Evolutionary conservation across 2,797 vertebrate species (phyloP).

Genomic region (Synanceia verrucosa): DNA sequence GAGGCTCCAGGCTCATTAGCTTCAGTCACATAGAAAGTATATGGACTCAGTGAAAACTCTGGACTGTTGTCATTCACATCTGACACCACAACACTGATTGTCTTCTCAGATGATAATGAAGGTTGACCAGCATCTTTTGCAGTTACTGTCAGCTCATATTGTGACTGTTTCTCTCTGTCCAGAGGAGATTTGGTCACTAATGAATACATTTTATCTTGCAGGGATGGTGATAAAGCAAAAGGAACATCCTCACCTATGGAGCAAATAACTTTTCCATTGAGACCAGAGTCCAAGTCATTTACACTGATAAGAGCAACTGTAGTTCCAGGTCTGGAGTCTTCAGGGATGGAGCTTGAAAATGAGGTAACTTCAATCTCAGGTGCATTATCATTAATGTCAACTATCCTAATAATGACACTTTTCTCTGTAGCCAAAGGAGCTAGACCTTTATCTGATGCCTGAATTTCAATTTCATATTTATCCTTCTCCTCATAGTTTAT

Average conservation of each 20-base stretch:
- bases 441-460: conserved; percentile 51
- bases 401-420: conserved; percentile 40
- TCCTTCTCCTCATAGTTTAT: conserved; percentile 62
- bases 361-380: conserved; percentile 80
- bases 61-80: conserved; percentile 72
- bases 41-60: conserved; percentile 50
- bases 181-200: conserved; percentile 47
- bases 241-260: conserved; percentile 31
- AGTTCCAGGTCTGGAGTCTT: conserved; percentile 66
- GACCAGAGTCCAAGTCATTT: conserved; percentile 59
- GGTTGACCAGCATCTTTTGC: conserved; percentile 63
- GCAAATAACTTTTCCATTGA: conserved; percentile 61
- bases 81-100: conserved; percentile 52
- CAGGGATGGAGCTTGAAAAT: conserved; percentile 66
- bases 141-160: conserved; percentile 47
- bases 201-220: conserved; percentile 61
- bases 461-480: conserved; percentile 57
- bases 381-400: conserved; percentile 67
- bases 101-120: conserved; percentile 52
- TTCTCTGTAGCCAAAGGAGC: conserved; percentile 19
- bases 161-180: conserved; percentile 51
- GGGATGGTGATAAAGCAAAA: conserved; percentile 54
- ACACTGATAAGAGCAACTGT: conserved; percentile 66
- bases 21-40: conserved; percentile 68
- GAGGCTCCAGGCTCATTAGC: conserved; percentile 57